phyloP scores from a whole-genome alignment of 1,140 invertebrate genomes.

The Plutomurus gul region DNA sequence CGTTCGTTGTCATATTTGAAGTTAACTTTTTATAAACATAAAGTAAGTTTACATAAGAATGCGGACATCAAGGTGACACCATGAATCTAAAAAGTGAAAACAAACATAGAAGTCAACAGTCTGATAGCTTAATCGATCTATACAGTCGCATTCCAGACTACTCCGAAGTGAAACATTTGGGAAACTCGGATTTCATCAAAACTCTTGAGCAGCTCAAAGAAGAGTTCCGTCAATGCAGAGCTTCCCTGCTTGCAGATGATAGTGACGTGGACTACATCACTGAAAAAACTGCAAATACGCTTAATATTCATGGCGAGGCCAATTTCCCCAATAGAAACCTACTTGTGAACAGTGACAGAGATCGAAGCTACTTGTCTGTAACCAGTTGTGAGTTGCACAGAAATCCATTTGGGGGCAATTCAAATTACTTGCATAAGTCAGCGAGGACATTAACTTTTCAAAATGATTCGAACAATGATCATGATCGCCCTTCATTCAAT shows the following conservation, averaged over 20 bases:
- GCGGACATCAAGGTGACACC: background rate
- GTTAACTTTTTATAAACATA: too few relatives aligned
- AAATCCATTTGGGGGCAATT: background rate
- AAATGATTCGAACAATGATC: background rate
- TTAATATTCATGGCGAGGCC: constrained; percentile 1
- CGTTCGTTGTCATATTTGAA: too few relatives aligned
- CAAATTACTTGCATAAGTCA: background rate
- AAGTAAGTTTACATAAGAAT: background rate
- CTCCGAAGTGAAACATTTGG: constrained; percentile 49
- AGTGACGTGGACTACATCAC: constrained; percentile 41
- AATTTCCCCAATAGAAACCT: background rate
- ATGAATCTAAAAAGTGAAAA: background rate
- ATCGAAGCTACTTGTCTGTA: constrained; percentile 35
- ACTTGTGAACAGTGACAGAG: background rate
- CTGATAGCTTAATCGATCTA: constrained; percentile 36
- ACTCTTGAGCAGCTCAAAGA: constrained; percentile 50
- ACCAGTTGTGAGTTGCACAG: constrained; percentile 39
- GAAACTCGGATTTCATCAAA: constrained; percentile 52
- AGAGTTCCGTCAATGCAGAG: constrained; percentile 49
- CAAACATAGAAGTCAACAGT: background rate
- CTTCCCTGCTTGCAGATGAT: constrained; percentile 31
- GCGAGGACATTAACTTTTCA: background rate
- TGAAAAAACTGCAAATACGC: constrained; percentile 18
- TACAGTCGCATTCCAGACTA: constrained; percentile 52
- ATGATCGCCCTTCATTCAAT: background rate